phyloP scores from a whole-genome alignment of 1,140 invertebrate species.

The Cydia amplana region DNA sequence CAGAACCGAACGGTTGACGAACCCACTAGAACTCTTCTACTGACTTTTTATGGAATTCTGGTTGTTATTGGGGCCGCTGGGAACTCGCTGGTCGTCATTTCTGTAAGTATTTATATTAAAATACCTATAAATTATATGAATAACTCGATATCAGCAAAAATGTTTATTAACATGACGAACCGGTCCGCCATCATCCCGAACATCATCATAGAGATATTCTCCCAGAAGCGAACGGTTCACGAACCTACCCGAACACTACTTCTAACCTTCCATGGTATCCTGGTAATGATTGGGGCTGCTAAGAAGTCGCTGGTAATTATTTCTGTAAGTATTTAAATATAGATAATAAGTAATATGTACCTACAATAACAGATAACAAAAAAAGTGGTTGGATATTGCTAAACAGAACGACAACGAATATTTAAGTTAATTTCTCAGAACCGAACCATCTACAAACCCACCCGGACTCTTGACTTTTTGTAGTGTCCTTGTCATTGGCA shows the following conservation, averaged over 20 bases:
- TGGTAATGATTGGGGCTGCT: conserved; percentile 88
- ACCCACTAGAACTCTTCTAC: conserved; percentile 82
- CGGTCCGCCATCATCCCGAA: conserved; percentile 72
- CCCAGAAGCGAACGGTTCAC: conserved; percentile 80
- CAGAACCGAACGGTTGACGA: conserved; percentile 85
- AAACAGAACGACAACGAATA: no score
- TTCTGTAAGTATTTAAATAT: conserved; percentile 79
- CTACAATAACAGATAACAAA: not conserved
- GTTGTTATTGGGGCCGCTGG: conserved; percentile 89
- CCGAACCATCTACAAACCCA: no score
- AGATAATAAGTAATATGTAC: no score
- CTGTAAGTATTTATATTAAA: conserved; percentile 77
- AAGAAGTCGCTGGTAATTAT: conserved; percentile 91
- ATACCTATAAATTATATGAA: conserved; percentile 7
- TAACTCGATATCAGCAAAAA: conserved; percentile 52
- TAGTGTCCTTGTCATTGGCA: no score
- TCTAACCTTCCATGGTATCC: conserved; percentile 84
- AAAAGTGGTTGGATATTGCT: no score
- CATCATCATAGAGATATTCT: conserved; percentile 80
- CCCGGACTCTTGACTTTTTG: no score
- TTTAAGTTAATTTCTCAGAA: no score
- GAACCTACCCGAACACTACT: conserved; percentile 81
- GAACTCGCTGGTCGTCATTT: conserved; percentile 89
- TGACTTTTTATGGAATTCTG: conserved; percentile 85
- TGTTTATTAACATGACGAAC: conserved; percentile 67